A percentile compares a stretch with the other conserved stretches of the same genome.
phyloP scores from a whole-genome alignment of 2,797 vertebrate species.

The Eupleurogrammus muticus region DNA sequence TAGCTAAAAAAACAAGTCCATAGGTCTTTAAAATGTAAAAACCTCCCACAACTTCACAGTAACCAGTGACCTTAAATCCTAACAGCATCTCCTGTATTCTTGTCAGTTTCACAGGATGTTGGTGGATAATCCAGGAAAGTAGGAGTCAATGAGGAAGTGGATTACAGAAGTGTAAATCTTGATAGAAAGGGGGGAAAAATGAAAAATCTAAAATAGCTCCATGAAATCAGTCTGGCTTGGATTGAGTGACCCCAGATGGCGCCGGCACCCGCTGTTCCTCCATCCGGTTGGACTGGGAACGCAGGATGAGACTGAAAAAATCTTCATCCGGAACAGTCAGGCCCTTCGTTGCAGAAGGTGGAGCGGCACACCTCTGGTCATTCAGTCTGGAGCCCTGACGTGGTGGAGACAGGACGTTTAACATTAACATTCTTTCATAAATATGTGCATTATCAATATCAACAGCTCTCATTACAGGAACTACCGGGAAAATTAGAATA shows the following conservation, averaged over 20 bases:
- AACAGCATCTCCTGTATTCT: neutral
- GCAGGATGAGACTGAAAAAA: slow-evolving; percentile 95
- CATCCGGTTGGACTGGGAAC: slow-evolving; percentile 94
- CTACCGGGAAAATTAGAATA: no score
- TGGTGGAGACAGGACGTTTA: neutral
- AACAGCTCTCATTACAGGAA: no score
- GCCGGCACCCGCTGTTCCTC: slow-evolving; percentile 94
- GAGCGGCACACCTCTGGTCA: slow-evolving; percentile 94
- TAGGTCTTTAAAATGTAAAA: neutral
- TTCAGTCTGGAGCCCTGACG: slow-evolving; percentile 93
- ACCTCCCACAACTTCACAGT: slow-evolving; percentile 14
- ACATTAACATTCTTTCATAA: neutral
- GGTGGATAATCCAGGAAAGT: no score
- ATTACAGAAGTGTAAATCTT: no score
- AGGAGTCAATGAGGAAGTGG: no score
- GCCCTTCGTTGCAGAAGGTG: slow-evolving; percentile 85
- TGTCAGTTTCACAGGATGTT: neutral
- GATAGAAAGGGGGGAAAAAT: no score
- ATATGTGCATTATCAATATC: no score
- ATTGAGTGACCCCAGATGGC: slow-evolving; percentile 74
- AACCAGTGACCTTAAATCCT: slow-evolving; percentile 7
- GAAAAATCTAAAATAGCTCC: neutral
- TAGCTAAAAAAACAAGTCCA: slow-evolving; percentile 28
- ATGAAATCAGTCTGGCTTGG: slow-evolving; percentile 78
- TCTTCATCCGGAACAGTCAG: slow-evolving; percentile 95